Base-by-base conservation (phyloP, 2,888 invertebrate genomes). In the Drepanosiphum platanoidis region DNA sequence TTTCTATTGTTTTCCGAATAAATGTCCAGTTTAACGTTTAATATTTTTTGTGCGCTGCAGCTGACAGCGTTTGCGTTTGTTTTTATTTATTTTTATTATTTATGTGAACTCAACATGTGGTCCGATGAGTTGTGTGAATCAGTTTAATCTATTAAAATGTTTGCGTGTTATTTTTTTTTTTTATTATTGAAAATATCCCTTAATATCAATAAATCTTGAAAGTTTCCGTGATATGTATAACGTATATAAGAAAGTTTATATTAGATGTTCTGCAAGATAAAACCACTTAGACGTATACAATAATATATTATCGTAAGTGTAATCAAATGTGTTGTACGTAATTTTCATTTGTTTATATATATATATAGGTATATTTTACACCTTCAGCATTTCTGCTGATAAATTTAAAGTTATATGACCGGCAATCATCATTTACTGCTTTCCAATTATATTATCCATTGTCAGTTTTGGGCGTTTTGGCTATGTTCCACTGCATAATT, bases 21-120 rank as follows among this genome's bases (percentile, higher is more conserved):
- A 72, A 72, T 27, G 30, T 42, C 42, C 18, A 27, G n/a, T 70
- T n/a, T 71, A 42, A 72, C 27, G 42, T 72, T 42, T 27, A 42
- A 72, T 52, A 72, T 72, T 5, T 72, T 72, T 27, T 18, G 30
- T 42, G 22, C 22, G 27, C 18, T 30, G 71, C 42, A 8, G 18
- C 42, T 27, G 71, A 42, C 71, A 72, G 71, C n/a, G n/a, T 30
- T 36, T 42, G 30, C 27, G n/a, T 68, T 34, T 34, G 9, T n/a
- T 34, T 1, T 36, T 34, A 15, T 71, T 39, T 5, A 34, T 71
- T 4, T 70, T 74, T 52, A 52, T 61, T 61, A 61, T 77, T 39
- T 39, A 78, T 22, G 77, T 78, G 39, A 78, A 64, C 36, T 64
- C 77, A 39, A 78, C 77, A 64, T 39, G 77, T 39, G 77, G 77